phyloP scores from a whole-genome alignment of 1,140 invertebrate genomes.

The Druon quercuslanigerum region DNA sequence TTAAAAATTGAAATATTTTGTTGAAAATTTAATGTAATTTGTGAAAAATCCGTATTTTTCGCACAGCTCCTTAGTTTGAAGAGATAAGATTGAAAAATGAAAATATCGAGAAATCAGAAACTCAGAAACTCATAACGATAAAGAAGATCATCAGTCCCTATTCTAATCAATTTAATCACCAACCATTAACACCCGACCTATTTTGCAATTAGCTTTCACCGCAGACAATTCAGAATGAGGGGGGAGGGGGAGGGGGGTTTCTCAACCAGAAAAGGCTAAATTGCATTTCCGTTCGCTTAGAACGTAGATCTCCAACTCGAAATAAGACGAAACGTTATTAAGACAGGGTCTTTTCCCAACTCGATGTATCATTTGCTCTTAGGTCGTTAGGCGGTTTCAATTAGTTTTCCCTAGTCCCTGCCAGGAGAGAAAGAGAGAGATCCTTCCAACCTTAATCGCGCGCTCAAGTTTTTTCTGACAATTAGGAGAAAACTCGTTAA shows the following conservation, averaged over 20 bases:
- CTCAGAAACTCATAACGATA: too few species aligned
- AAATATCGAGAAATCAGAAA: too few species aligned
- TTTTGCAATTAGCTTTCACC: too few species aligned
- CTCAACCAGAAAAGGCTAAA: constrained; percentile 43
- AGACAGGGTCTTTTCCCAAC: constrained; percentile 66
- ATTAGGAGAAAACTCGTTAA: constrained; percentile 74
- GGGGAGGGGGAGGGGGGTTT: constrained; percentile 26
- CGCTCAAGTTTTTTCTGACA: constrained; percentile 70
- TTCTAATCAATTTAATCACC: too few species aligned
- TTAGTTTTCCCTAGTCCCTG: constrained; percentile 72
- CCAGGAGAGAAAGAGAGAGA: constrained; percentile 49
- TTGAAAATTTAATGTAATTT: too few species aligned
- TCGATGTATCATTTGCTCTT: constrained; percentile 75
- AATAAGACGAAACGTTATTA: constrained; percentile 72
- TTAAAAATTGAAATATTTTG: too few species aligned
- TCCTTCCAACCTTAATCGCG: constrained; percentile 66
- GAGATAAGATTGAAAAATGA: too few species aligned
- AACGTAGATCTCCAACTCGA: constrained; percentile 34
- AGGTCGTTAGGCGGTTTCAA: constrained; percentile 76
- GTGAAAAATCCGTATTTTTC: too few species aligned
- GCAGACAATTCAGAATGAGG: constrained; percentile 9
- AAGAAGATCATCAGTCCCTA: too few species aligned
- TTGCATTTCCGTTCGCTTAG: constrained; percentile 52
- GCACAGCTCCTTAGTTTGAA: too few species aligned
- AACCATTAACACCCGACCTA: too few species aligned